Percentiles rank a stretch among this genome's conserved stretches.
phyloP scores from a whole-genome alignment of 2,888 invertebrate genomes.

The Coleophora flavipennella region DNA sequence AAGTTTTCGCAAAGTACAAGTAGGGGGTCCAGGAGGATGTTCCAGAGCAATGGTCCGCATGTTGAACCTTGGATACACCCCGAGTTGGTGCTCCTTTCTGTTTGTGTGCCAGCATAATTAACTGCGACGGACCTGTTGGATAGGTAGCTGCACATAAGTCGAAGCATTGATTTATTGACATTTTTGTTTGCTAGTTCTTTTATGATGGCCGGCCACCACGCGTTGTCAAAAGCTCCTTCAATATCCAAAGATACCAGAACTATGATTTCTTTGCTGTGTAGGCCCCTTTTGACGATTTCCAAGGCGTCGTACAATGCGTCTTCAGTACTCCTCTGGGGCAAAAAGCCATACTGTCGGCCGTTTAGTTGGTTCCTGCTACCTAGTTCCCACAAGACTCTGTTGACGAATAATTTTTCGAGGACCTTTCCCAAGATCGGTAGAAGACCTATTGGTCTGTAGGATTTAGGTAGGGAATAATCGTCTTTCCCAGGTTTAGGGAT shows the following conservation, averaged over 20 bases:
- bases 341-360: slow-evolving; percentile 13
- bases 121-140: slow-evolving; percentile 5
- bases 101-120: slow-evolving; percentile 4
- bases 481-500: slow-evolving; percentile 7
- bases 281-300: neutral
- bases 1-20: neutral
- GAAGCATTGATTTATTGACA: neutral
- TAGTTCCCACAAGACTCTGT: slow-evolving; percentile 7
- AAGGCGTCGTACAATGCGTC: slow-evolving; percentile 10
- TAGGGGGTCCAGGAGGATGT: slow-evolving; percentile 12
- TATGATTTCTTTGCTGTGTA: slow-evolving; percentile 4
- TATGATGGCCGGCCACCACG: slow-evolving; percentile 14
- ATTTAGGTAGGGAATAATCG: slow-evolving; percentile 5
- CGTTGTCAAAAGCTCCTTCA: slow-evolving; percentile 15
- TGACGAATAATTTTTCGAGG: slow-evolving; percentile 9
- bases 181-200: neutral
- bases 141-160: slow-evolving; percentile 10
- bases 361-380: neutral
- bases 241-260: slow-evolving; percentile 11
- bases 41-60: slow-evolving; percentile 14
- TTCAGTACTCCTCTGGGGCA: slow-evolving; percentile 11
- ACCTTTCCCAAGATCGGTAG: slow-evolving; percentile 12
- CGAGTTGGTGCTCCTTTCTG: slow-evolving; percentile 9
- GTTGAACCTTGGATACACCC: slow-evolving; percentile 15
- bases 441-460: slow-evolving; percentile 11